These are phyloP conservation scores for Drepana falcataria DNA, from an alignment of 2,888 invertebrate species.

Conservation along the genomic window DNA sequence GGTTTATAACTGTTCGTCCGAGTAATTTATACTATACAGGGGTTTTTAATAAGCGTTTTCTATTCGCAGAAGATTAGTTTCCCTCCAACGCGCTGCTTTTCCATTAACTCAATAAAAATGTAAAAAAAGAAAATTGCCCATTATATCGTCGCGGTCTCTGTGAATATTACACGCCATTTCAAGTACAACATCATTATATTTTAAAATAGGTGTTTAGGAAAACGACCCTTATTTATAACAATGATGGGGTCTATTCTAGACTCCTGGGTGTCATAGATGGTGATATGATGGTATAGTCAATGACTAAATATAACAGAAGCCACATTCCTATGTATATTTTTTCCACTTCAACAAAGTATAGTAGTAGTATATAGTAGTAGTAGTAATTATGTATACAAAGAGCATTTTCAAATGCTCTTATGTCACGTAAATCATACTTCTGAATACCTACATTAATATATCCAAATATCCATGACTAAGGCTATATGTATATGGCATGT, in stretches of 20 bases:
- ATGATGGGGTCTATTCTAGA: neutral
- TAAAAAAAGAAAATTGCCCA: constrained; percentile 10
- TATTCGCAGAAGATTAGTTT: constrained; percentile 35
- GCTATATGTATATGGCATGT: too few species aligned
- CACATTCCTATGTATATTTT: too few species aligned
- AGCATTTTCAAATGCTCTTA: too few species aligned
- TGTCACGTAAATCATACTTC: too few species aligned
- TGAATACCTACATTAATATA: too few species aligned
- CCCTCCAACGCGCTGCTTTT: constrained; percentile 20
- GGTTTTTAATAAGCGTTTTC: constrained; percentile 34
- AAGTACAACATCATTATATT: neutral
- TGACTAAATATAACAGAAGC: too few species aligned
- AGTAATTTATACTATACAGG: constrained; percentile 9
- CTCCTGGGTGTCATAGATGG: neutral
- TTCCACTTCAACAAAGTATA: too few species aligned
- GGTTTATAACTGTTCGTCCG: constrained; percentile 11
- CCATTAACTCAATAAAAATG: constrained; percentile 22
- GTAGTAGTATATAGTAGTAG: too few species aligned
- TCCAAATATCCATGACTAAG: too few species aligned
- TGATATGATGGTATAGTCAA: too few species aligned
- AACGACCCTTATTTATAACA: constrained; percentile 5
- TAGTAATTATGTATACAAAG: too few species aligned
- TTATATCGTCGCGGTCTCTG: constrained; percentile 8
- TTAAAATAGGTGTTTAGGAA: neutral
- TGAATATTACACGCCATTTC: constrained; percentile 1